Conservation (phyloP, 2,888 invertebrate genomes). For the Pollenia griseotomentosa region DNA sequence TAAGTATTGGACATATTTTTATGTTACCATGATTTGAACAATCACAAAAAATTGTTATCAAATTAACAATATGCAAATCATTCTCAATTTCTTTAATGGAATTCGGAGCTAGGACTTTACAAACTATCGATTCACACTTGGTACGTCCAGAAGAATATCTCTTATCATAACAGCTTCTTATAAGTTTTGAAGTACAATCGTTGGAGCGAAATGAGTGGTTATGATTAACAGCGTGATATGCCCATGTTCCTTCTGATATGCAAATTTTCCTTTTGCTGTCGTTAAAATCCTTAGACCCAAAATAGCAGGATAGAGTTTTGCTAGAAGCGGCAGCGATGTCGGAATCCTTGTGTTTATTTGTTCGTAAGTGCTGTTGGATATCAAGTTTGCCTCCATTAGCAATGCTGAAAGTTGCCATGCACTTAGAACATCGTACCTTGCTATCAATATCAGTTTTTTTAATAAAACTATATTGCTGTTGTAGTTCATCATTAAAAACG, state of each 20-base stretch:
- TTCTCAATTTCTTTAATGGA: background rate
- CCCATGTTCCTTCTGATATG: background rate
- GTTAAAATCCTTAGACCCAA: background rate
- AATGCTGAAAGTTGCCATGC: conserved; percentile 5
- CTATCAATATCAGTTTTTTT: background rate
- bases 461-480: conserved; percentile 6
- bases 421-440: conserved; percentile 5
- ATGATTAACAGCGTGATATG: conserved; percentile 1
- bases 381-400: conserved; percentile 22
- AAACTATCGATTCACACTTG: conserved; percentile 33
- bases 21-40: background rate
- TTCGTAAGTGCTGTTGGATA: conserved; percentile 10
- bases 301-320: conserved; percentile 5
- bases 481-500: too few relatives aligned
- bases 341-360: conserved; percentile 5
- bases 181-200: too few relatives aligned
- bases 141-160: conserved; percentile 15
- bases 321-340: conserved; percentile 7
- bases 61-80: background rate
- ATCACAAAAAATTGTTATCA: background rate
- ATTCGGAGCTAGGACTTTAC: background rate
- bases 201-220: background rate
- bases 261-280: background rate
- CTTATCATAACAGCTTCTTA: conserved; percentile 12
- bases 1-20: too few relatives aligned